Conservation (phyloP, 2,797 vertebrate genomes). For the Prionace glauca region DNA sequence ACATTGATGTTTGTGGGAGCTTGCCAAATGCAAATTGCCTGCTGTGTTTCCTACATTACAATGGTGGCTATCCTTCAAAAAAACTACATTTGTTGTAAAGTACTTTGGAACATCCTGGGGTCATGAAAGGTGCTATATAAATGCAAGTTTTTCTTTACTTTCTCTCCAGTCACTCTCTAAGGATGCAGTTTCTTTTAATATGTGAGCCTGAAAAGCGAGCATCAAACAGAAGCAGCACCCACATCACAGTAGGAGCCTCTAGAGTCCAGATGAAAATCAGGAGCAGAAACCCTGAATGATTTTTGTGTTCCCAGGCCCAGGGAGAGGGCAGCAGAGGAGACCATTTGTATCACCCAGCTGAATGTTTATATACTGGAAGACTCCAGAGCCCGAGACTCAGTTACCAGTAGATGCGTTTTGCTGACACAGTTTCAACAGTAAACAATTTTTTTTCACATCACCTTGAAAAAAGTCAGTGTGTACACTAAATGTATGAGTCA, state of each 20-base stretch:
- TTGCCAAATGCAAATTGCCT: background rate
- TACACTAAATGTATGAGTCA: background rate
- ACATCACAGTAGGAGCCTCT: background rate
- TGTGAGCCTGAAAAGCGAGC: background rate
- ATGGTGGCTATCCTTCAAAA: background rate
- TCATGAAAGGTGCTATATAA: background rate
- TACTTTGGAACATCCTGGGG: background rate
- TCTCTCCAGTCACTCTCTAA: background rate
- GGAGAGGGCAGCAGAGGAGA: background rate
- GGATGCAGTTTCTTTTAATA: background rate
- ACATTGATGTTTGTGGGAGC: background rate
- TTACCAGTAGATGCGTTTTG: background rate
- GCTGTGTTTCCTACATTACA: background rate
- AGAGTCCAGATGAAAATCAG: background rate
- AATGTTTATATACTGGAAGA: background rate
- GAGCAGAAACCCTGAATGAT: background rate
- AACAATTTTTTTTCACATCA: constrained; percentile 3
- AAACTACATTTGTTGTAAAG: background rate
- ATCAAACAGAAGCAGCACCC: background rate
- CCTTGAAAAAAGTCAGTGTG: background rate
- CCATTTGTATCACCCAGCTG: background rate
- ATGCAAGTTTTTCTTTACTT: background rate
- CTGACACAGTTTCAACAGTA: constrained; percentile 11
- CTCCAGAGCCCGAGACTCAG: too few relatives aligned
- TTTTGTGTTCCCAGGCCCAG: background rate